phyloP scores from a whole-genome alignment of 1,140 invertebrate genomes.

The Lucilia sericata region DNA sequence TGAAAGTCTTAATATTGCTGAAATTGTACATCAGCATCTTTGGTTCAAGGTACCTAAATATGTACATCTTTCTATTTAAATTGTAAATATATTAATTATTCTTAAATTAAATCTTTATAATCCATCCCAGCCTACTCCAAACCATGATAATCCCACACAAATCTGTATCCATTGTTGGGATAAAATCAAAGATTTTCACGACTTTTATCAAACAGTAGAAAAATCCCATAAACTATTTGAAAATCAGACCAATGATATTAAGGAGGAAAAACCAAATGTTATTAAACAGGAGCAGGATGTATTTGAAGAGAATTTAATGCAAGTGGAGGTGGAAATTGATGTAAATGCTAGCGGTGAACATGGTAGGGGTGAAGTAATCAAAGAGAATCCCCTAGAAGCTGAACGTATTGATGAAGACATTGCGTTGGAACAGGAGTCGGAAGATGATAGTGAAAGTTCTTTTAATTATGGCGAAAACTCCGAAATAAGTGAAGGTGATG shows the following conservation, averaged over 20 bases:
- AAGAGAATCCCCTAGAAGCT: conserved; percentile 50
- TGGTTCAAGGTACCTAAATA: conserved; percentile 65
- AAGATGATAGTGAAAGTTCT: neutral
- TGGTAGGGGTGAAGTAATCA: neutral
- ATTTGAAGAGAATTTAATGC: conserved; percentile 22
- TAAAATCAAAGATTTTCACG: conserved; percentile 63
- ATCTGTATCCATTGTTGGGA: conserved; percentile 62
- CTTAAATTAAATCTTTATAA: neutral
- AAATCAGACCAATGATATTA: neutral
- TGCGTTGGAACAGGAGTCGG: conserved; percentile 44
- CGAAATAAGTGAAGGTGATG: neutral
- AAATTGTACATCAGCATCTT: conserved; percentile 60
- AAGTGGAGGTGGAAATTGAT: conserved; percentile 31
- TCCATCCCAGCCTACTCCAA: neutral
- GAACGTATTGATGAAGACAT: conserved; percentile 53
- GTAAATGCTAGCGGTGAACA: neutral
- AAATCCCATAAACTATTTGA: conserved; percentile 53
- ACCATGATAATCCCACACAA: conserved; percentile 56
- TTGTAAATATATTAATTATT: neutral
- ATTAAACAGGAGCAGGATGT: conserved; percentile 30
- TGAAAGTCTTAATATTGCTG: conserved; percentile 54
- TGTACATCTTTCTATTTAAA: neutral
- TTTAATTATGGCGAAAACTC: neutral
- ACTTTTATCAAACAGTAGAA: conserved; percentile 63
- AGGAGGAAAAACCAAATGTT: neutral